Evolutionary conservation across 2,888 invertebrate genomes (phyloP).

Genomic region (Cheilosia pagana): DNA sequence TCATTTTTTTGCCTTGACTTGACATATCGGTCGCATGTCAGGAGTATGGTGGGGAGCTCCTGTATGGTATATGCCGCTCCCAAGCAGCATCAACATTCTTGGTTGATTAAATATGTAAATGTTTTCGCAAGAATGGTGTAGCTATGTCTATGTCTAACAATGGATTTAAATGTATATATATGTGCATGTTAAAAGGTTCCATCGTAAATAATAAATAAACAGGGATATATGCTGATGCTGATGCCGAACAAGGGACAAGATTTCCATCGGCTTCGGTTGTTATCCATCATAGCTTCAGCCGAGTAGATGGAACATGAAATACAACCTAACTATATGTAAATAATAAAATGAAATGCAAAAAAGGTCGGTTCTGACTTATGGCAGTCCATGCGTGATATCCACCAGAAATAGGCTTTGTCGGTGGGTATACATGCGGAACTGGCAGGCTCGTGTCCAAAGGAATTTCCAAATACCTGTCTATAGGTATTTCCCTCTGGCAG

Average conservation of each 20-base stretch:
- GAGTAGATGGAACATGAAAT: neutral
- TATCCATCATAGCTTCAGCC: conserved; percentile 3
- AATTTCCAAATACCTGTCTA: no score
- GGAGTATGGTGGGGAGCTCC: neutral
- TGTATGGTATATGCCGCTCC: neutral
- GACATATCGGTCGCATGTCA: neutral
- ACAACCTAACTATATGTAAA: neutral
- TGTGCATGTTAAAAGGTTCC: conserved; percentile 5
- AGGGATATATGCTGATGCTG: neutral
- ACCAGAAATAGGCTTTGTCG: no score
- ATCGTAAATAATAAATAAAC: conserved; percentile 38
- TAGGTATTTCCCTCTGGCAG: no score
- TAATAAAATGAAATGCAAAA: neutral
- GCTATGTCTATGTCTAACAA: conserved; percentile 2
- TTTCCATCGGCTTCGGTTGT: conserved; percentile 13
- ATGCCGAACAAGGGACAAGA: conserved; percentile 30
- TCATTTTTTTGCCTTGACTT: no score
- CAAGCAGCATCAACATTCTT: conserved; percentile 11
- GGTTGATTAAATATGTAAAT: conserved; percentile 52
- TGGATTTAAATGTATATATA: conserved; percentile 2
- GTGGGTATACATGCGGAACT: no score
- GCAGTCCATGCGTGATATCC: neutral
- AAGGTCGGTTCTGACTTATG: neutral
- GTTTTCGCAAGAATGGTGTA: neutral
- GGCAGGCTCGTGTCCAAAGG: no score